Evolutionary conservation across 1,140 invertebrate species (phyloP), one percentile per base, ranked within the genome.

Genomic region (Drosophila lini): DNA sequence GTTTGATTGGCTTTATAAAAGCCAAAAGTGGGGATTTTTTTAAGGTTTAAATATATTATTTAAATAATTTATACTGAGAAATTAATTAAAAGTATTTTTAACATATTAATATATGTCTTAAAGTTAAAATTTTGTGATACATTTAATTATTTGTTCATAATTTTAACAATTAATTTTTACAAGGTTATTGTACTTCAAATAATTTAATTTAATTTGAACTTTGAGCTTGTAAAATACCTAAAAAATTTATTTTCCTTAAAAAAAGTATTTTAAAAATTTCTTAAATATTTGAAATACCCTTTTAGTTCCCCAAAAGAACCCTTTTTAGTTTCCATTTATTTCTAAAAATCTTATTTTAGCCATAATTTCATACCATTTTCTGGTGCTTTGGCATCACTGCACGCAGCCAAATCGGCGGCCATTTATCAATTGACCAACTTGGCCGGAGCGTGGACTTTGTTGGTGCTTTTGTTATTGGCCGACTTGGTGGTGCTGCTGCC

Each of bases 391-490:
- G 10, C 65, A 69, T 3, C 62, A 38, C 65, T 69, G 38, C 65
- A 69, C 58, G 77, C 53, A 79, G 63, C 83, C 83, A 83, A 79
- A 78, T 77, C 83, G 80, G 44, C 67, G 76, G 70, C 83, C 83
- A 86, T 86, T 86, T 86, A 86, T 86, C 83, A 86, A 86, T 74
- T 88, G 80, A 61, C 81, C 81, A 83, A 86, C 67, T 70, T 58
- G 70, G 34, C 67, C 65, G 63, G 34, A 60, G 59, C 65, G 78
- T 67, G 82, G 61, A 56, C 70, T 67, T 64, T 80, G 80, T 82
- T 81, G 79, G 74, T 74, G 53, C 69, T 65, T 50, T 65, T 70
- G 80, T 81, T 52, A 69, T 60, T 81, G 80, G 65, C 52, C 60
- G 59, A 55, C 50, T 82, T 77, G 77, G 68, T 68, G 45, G 68